Base-by-base conservation (phyloP, 2,888 invertebrate species). In the Pogonocherus hispidulus region DNA sequence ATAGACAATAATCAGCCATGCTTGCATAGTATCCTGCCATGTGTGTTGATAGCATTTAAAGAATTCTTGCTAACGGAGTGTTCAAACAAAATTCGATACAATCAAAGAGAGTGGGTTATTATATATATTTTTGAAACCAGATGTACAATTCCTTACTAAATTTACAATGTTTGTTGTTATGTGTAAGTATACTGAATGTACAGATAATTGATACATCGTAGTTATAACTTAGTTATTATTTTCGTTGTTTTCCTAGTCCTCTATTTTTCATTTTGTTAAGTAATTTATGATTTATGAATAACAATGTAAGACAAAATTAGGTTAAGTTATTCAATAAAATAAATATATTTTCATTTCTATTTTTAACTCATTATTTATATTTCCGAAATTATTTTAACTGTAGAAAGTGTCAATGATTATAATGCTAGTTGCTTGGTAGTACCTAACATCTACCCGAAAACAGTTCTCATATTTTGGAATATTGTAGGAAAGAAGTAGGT, bases 41-140 rank as follows among this genome's bases (percentile, higher is more conserved):
- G 81, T 84, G 81, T 83, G 81, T 84, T 83, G 77, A 83, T 83
- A 81, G 85, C 85, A 84, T 85, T 85, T 84, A 85, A 81, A 81
- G 76, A 82, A 78, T 82, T 81, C 76, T 81, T 82, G 82, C 83
- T 82, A 81, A 78, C 85, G 85, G 85, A 85, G 83, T 85, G 85
- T 85, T 85, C 76, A 79, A 74, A 73, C 73, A 76, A 74, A 66
- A 77, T 72, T 78, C 72, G 74, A 76, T 41, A 41, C 41, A 76
- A 76, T 77, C 77, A 75, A 80, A 78, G 78, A 79, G 80, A 80
- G 79, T 79, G 78, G 77, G 72, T 77, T 78, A 75, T 73, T 41
- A 75, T 63, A 72, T 77, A 75, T 76, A 41, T 70, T 78, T 76
- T 77, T 78, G 72, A 76, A 76, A 79, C 76, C 78, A 77, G 81